Base-by-base conservation (phyloP, 2,797 vertebrate species). In the Sparus aurata region DNA sequence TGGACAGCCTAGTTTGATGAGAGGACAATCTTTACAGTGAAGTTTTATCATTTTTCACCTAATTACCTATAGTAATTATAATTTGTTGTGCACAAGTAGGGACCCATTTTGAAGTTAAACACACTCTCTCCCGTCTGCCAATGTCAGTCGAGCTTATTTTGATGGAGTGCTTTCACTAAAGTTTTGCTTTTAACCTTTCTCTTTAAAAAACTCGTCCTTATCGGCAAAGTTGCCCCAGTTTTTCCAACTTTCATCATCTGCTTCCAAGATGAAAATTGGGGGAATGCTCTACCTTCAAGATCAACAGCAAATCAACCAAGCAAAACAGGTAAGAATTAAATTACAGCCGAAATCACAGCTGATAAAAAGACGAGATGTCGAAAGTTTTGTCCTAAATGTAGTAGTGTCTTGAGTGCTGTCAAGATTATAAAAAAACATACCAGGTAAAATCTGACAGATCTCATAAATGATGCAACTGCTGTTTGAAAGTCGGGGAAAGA, bases 181-280 rank as follows among this genome's bases (percentile, higher is more conserved):
- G 45, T 62, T 66, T 30, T 23, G 67, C 75, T 79, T 78, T 72
- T 65, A 23, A 45, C 68, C n/a, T 47, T 67, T 43, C 65, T 54
- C 65, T 58, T 54, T 52, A 70, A 34, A 82, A 73, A 80, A 54
- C 0, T 2, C 22, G 4, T 38, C 23, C 55, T 59, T 65, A 68
- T 22, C 18, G 57, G 53, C 76, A 12, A 72, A 78, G 53, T 49
- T 22, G 23, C 1, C 46, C 45, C 23, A n/a, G 50, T 65, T 76
- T 75, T 60, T 74, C 22, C 22, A 62, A 63, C 30, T 72, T 73
- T 71, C 34, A 53, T 67, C 75, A 77, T 81, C 69, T 85, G 75
- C 27, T 80, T 23, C 17, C 47, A 68, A 30, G 60, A 69, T 59
- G 43, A 66, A 53, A 77, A 70, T 27, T 25, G 60, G 54, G 45